Percentiles rank a stretch among this genome's conserved stretches.
phyloP scores from a whole-genome alignment of 2,797 vertebrate species.

The Halcyon chelicuti region DNA sequence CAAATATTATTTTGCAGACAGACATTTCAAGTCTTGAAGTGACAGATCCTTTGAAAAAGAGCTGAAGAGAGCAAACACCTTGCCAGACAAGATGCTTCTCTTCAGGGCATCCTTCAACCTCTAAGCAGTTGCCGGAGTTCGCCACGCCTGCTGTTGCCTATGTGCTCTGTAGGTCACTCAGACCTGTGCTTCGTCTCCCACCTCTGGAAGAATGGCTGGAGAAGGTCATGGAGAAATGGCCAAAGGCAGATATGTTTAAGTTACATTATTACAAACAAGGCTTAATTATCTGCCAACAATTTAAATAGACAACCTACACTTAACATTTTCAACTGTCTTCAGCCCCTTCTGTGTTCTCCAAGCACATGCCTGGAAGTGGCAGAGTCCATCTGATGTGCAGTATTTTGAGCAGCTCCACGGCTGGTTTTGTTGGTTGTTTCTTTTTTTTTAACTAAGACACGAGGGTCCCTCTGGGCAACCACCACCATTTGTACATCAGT shows the following conservation, averaged over 20 bases:
- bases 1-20: background rate
- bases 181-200: background rate
- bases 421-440: background rate
- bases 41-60: background rate
- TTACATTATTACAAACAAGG: background rate
- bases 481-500: background rate
- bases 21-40: background rate
- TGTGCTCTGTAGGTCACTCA: background rate
- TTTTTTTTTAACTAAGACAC: background rate
- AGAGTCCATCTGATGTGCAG: rapidly evolving
- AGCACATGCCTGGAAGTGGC: background rate
- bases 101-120: background rate
- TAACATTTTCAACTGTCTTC: background rate
- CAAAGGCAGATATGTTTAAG: background rate
- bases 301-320: background rate
- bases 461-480: background rate
- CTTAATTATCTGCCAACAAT: background rate
- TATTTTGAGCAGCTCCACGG: background rate
- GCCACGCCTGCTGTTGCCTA: background rate
- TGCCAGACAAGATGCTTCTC: background rate
- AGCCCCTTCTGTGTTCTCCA: background rate
- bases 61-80: background rate
- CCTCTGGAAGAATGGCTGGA: background rate
- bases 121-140: rapidly evolving
- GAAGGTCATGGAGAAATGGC: background rate